phyloP scores from a whole-genome alignment of 2,888 invertebrate genomes.

The Ligdia adustata region DNA sequence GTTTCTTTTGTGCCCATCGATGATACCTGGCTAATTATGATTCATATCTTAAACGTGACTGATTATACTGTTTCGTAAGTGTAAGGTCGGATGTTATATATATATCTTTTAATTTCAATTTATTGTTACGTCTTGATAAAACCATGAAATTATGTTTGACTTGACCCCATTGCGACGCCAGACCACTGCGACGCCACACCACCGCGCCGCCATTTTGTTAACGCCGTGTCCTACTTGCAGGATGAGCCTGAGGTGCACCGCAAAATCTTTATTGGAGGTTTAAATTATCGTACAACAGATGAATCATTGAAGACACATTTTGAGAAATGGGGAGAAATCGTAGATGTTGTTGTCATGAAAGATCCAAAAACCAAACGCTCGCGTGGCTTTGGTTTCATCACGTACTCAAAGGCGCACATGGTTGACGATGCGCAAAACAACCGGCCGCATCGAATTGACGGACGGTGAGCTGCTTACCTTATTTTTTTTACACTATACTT shows the following conservation, averaged over 20 bases:
- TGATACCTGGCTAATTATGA: too few species aligned
- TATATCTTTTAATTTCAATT: conserved; percentile 45
- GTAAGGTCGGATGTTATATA: background rate
- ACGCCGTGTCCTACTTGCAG: conserved; percentile 70
- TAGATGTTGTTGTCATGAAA: conserved; percentile 98
- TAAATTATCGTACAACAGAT: conserved; percentile 97
- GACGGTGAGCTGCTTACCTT: conserved; percentile 79
- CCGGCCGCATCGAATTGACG: conserved; percentile 96
- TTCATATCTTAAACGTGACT: too few species aligned
- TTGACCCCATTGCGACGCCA: conserved; percentile 14
- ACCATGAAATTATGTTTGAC: background rate
- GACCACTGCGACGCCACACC: too few species aligned
- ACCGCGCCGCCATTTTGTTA: conserved; percentile 77
- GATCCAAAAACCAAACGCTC: conserved; percentile 97
- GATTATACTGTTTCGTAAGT: too few species aligned
- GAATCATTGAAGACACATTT: conserved; percentile 97
- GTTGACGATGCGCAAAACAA: conserved; percentile 97
- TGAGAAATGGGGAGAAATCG: conserved; percentile 98
- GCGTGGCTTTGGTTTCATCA: conserved; percentile 99
- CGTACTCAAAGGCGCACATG: conserved; percentile 96
- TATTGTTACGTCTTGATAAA: conserved; percentile 64
- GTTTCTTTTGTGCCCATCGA: too few species aligned
- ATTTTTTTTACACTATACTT: background rate
- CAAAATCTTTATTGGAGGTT: conserved; percentile 97
- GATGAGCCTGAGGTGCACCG: conserved; percentile 93